A percentile compares a stretch with the other conserved stretches of the same genome.
phyloP scores from a whole-genome alignment of 2,888 invertebrate species.

The Apamea epomidion region DNA sequence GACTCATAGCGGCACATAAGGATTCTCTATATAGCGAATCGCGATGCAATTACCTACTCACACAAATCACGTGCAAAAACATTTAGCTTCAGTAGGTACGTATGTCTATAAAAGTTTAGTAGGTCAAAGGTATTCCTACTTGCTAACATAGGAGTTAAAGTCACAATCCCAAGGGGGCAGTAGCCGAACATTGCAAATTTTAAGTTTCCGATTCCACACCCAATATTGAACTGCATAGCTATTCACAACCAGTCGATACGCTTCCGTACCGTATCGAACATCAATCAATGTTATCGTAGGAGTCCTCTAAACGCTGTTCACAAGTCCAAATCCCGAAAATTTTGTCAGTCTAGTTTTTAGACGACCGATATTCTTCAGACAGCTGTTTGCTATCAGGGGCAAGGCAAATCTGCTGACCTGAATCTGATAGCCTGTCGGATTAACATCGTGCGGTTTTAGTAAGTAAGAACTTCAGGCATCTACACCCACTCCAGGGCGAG shows the following conservation, averaged over 20 bases:
- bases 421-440: background rate
- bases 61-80: slow-evolving; percentile 30
- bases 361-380: background rate
- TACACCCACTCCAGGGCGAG: no score
- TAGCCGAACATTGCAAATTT: background rate
- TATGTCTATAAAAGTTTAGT: background rate
- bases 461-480: background rate
- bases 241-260: background rate
- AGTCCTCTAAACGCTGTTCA: background rate
- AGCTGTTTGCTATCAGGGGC: background rate
- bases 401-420: background rate
- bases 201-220: background rate
- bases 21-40: slow-evolving; percentile 20
- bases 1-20: slow-evolving; percentile 8
- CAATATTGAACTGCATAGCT: background rate
- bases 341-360: background rate
- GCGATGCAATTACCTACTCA: slow-evolving; percentile 4
- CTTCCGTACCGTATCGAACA: background rate
- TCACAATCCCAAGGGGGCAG: background rate
- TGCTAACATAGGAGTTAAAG: no score
- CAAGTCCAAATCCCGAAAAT: background rate
- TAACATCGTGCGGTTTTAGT: background rate
- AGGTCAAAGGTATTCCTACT: background rate
- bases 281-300: background rate
- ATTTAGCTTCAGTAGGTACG: background rate